Evolutionary conservation across 37 sponge, comb jelly and placozoan genomes (phyloP), one percentile per base, ranked within the genome.

Genomic region (Bolinopsis microptera): DNA sequence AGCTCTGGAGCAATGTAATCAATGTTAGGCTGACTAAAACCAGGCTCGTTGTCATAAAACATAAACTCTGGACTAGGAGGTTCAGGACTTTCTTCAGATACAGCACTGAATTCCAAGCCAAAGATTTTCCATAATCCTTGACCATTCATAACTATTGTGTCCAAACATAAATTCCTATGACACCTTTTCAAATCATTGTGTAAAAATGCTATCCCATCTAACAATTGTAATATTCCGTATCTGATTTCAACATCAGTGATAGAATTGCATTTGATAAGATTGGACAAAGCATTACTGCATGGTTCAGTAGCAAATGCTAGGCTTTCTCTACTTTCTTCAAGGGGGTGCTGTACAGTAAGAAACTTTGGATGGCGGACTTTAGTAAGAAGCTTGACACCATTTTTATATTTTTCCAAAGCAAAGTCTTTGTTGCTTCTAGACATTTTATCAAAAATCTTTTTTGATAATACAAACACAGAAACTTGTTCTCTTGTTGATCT

Each of bases 401-500:
- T 34, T 86, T 61, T 13, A 39, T 86, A 86, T 41, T 40, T 86
- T 27, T 86, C 90, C 25, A 86, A 23, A 39, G 39, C 30, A 24
- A 35, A n/a, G 61, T 86, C 90, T 39, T 38, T 39, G 68, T 34
- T 21, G 5, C 36, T 27, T 40, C 39, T 86, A 9, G 26, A 30
- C 90, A 86, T 86, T 40, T 86, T 86, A 40, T 86, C 90, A 86
- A 86, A 86, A 27, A 86, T 86, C 67, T 86, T 86, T 38, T 86
- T 86, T 86, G 90, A 86, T n/a, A 86, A 38, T 2, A 86, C 67
- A 41, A 86, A 86, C 32, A 86, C 90, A 9, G 90, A 86, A 2
- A 86, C 90, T 25, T 86, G 37, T 39, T 86, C 90, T 26, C 26
- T 39, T 23, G 90, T 86, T 86, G 90, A 86, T 86, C 90, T 13